Percentiles rank a stretch among this genome's conserved stretches.
Evolutionary conservation across 2,797 vertebrate genomes (phyloP).

Genomic region (Lacerta bilineata): DNA sequence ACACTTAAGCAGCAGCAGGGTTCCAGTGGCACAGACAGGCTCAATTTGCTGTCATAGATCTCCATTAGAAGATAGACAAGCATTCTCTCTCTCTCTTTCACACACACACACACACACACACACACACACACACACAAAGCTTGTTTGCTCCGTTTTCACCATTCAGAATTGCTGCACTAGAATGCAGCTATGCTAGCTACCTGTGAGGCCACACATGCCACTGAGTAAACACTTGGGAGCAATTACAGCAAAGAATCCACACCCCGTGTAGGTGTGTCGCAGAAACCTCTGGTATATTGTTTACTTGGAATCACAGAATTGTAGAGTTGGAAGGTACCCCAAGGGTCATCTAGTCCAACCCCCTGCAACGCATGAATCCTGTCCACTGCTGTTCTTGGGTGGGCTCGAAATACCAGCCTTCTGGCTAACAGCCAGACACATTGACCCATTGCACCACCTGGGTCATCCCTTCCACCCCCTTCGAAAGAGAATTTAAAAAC

Average conservation of each 20-base stretch:
- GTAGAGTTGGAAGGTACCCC: too few relatives aligned
- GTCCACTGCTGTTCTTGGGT: too few relatives aligned
- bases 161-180: neutral
- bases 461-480: neutral
- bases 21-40: neutral
- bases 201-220: neutral
- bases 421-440: too few relatives aligned
- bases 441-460: too few relatives aligned
- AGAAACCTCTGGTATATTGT: neutral
- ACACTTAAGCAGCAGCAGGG: conserved; percentile 41
- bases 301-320: neutral
- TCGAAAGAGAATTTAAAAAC: neutral
- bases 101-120: too few relatives aligned
- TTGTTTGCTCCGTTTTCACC: neutral
- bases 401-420: too few relatives aligned
- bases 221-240: neutral
- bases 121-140: neutral
- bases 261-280: neutral
- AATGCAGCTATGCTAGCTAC: neutral
- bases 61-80: neutral
- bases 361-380: too few relatives aligned
- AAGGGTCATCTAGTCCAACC: too few relatives aligned
- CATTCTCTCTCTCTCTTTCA: too few relatives aligned
- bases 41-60: conserved; percentile 19
- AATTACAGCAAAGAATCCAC: neutral